phyloP scores from a whole-genome alignment of 2,888 invertebrate species.

The Lydus trimaculatus region DNA sequence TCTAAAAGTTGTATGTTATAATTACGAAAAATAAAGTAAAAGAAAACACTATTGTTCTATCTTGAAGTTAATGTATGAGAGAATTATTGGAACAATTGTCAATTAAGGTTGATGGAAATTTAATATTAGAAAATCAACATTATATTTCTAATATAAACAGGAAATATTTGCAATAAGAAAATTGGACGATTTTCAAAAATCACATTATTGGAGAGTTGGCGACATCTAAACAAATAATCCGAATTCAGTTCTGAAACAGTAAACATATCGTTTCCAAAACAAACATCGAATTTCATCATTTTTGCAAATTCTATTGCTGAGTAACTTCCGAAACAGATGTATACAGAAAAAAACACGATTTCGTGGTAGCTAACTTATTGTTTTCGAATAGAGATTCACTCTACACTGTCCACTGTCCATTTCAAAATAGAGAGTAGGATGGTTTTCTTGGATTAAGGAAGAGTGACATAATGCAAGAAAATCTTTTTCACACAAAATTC shows the following conservation, averaged over 20 bases:
- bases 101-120: slow-evolving; percentile 30
- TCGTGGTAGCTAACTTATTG: too few species aligned
- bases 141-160: background rate
- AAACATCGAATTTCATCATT: too few species aligned
- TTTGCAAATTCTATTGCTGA: too few species aligned
- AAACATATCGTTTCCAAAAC: background rate
- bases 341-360: too few species aligned
- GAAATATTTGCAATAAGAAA: background rate
- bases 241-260: background rate
- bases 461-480: too few species aligned
- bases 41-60: background rate
- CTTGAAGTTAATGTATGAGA: slow-evolving; percentile 22
- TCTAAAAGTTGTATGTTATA: too few species aligned
- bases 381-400: too few species aligned
- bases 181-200: background rate
- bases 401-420: too few species aligned
- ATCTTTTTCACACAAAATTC: too few species aligned
- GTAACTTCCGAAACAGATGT: too few species aligned
- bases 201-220: background rate
- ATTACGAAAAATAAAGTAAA: background rate
- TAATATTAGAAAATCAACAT: slow-evolving; percentile 28
- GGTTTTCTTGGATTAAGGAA: too few species aligned
- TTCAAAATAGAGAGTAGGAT: too few species aligned
- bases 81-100: slow-evolving; percentile 23
- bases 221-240: background rate